Evolutionary conservation across 2,888 invertebrate genomes (phyloP).

Genomic region (Synergus laeviventris): DNA sequence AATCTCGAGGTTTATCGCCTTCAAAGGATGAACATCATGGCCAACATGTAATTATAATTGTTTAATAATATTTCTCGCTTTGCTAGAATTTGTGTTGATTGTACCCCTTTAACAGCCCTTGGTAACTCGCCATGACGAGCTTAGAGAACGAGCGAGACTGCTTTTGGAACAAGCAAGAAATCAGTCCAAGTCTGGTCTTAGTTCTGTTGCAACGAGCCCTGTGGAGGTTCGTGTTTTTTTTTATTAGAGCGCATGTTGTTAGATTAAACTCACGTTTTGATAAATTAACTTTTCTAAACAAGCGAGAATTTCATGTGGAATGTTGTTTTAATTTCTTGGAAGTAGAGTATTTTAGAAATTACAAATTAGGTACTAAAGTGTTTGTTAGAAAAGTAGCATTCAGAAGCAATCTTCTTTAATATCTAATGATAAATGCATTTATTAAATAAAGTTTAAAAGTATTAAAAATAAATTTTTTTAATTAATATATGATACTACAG

Average conservation of each 20-base stretch:
- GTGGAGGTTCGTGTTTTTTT: constrained; percentile 74
- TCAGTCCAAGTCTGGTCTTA: constrained; percentile 75
- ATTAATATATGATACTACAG: constrained; percentile 48
- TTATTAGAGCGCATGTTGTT: constrained; percentile 24
- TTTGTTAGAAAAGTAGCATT: background rate
- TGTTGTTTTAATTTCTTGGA: background rate
- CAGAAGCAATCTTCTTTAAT: background rate
- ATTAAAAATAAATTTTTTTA: background rate
- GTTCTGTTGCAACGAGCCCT: constrained; percentile 78
- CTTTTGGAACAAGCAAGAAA: constrained; percentile 87
- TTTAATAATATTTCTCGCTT: constrained; percentile 30
- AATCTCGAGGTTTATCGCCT: constrained; percentile 70
- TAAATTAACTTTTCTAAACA: background rate
- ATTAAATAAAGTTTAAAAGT: background rate
- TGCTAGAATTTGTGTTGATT: constrained; percentile 61
- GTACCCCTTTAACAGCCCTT: constrained; percentile 81
- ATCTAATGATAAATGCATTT: background rate
- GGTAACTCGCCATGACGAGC: constrained; percentile 88
- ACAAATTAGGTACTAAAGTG: constrained; percentile 19
- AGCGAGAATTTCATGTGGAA: constrained; percentile 26
- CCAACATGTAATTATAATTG: constrained; percentile 70
- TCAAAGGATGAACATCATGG: constrained; percentile 68
- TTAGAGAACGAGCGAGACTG: constrained; percentile 89
- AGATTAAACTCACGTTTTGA: constrained; percentile 9
- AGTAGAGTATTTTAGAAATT: background rate